phyloP scores from a whole-genome alignment of 2,113 vertebrate species.

The Centropristis striata region DNA sequence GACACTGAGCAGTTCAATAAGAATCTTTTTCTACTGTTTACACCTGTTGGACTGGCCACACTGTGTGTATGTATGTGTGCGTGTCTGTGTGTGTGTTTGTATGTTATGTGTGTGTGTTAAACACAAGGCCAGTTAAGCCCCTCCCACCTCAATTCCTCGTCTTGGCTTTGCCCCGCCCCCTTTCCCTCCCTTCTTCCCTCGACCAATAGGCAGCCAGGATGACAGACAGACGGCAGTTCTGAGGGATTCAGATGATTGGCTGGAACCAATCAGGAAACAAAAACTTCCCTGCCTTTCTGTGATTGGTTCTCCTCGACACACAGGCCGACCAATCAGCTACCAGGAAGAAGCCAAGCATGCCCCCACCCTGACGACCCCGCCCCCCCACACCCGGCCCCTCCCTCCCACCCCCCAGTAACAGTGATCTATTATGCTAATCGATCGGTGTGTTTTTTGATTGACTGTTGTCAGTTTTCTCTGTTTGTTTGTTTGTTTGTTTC shows the following conservation, averaged over 20 bases:
- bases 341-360: constrained; percentile 75
- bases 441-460: constrained; percentile 81
- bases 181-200: constrained; percentile 36
- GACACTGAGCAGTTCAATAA: constrained; percentile 77
- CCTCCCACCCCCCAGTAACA: constrained; percentile 55
- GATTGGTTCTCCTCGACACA: constrained; percentile 65
- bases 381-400: constrained; percentile 15
- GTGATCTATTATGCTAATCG: constrained; percentile 80
- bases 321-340: constrained; percentile 64
- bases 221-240: constrained; percentile 28
- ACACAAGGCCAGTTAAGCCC: constrained; percentile 76
- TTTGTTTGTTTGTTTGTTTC: constrained; percentile 76
- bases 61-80: constrained; percentile 72
- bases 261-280: constrained; percentile 80
- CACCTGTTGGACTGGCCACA: constrained; percentile 81
- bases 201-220: constrained; percentile 62
- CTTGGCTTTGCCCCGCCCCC: constrained; percentile 42
- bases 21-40: constrained; percentile 81
- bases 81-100: constrained; percentile 54
- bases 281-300: constrained; percentile 54
- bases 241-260: constrained; percentile 77
- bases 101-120: constrained; percentile 47
- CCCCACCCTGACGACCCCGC: constrained; percentile 35
- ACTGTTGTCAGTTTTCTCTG: constrained; percentile 77
- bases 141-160: constrained; percentile 52